These are phyloP conservation scores for Hoplodrina blanda DNA, from an alignment of 2,888 invertebrate species.

Conservation along the genomic window DNA sequence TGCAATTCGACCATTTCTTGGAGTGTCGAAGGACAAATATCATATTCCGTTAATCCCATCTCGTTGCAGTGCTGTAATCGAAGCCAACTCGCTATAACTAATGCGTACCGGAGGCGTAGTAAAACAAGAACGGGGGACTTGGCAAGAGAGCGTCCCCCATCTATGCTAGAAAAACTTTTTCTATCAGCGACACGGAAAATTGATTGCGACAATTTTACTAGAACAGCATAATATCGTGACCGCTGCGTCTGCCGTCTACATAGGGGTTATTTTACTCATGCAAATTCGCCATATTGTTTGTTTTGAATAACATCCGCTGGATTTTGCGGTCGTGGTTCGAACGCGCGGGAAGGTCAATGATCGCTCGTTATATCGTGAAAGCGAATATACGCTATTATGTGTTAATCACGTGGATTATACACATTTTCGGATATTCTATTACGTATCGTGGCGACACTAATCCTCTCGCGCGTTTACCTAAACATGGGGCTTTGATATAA, in stretches of 20 bases:
- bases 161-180: conserved; percentile 78
- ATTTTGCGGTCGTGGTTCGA: conserved; percentile 68
- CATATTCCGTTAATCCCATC: conserved; percentile 61
- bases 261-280: conserved; percentile 67
- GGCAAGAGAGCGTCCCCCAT: conserved; percentile 66
- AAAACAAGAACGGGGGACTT: conserved; percentile 68
- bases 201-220: conserved; percentile 79
- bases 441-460: conserved; percentile 39
- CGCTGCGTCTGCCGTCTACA: conserved; percentile 57
- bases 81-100: conserved; percentile 65
- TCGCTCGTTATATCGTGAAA: conserved; percentile 48
- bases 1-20: conserved; percentile 19
- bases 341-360: conserved; percentile 53
- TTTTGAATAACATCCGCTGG: conserved; percentile 69
- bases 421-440: conserved; percentile 55
- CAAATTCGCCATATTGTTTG: conserved; percentile 71
- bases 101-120: conserved; percentile 63
- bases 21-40: conserved; percentile 44
- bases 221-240: conserved; percentile 67
- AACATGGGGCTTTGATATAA: conserved; percentile 49
- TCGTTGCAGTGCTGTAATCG: conserved; percentile 62
- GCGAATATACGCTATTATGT: conserved; percentile 49
- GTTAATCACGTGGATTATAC: conserved; percentile 55
- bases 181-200: conserved; percentile 78
- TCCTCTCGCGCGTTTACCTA: conserved; percentile 63